Base-by-base conservation (phyloP, 2,797 vertebrate species). In the Brotula barbata region DNA sequence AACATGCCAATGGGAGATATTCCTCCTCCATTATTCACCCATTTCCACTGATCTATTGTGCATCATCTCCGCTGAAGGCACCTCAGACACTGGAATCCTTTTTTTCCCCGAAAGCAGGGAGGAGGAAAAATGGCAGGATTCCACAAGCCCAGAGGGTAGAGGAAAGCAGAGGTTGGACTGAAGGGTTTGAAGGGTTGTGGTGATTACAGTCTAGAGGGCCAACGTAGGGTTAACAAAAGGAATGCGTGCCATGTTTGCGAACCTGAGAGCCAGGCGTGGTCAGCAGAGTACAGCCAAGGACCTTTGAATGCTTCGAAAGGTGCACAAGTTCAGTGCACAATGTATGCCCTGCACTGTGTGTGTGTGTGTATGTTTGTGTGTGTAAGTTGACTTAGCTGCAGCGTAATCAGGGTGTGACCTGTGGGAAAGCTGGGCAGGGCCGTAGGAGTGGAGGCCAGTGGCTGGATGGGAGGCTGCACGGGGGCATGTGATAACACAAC, bases 351-450 rank as follows among this genome's bases (percentile, higher is more conserved):
- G 15, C 28, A 58, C 1, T 14, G 4, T 10, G 8, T 42, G 44
- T 8, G 36, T n/a, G 55, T 36, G 19, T 37, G 33, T 43, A 41
- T 6, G 40, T 23, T 34, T 58, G 45, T 7, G 7, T 5, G 37
- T 2, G 9, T 3, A 36, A 11, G 15, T 53, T 39, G 16, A 42
- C 40, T 64, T 59, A 47, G 64, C 67, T 58, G 34, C 55, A 44
- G 74, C 59, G 6, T 85, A 78, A 87, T 84, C 82, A 80, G 85
- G 83, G 86, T 80, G 87, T 86, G 76, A 82, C 80, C 36, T 55
- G 39, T 31, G 42, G 68, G 77, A 65, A 77, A 82, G 82, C 75
- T 79, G 67, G 75, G 66, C 31, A 56, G 49, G 25, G 53, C 36
- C 22, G 19, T 22, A 16, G 67, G 58, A 44, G 64, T 50, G 65